Base-by-base conservation (phyloP, 2,113 vertebrate genomes). In the Lucifuga dentata region DNA sequence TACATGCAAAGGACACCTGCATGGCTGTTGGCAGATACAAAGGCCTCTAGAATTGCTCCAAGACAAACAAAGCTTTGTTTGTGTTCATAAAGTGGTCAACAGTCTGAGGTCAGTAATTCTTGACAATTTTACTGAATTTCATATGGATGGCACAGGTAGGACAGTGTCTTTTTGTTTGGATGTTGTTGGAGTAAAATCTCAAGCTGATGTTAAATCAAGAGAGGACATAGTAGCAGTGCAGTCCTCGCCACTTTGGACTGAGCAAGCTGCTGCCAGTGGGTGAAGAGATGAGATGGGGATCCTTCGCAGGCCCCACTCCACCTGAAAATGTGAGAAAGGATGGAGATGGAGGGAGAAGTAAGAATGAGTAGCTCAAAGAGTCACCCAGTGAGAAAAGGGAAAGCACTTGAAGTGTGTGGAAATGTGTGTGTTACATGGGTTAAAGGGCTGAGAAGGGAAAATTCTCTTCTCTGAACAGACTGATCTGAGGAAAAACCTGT, bases 1-100 rank as follows among this genome's bases (percentile, higher is more conserved):
- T 98, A 82, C 97, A 99, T 57, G 97, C 97, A 68, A 99, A 98
- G 72, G 97, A 99, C 89, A 99, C 97, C 93, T 99, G 97, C 97
- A 99, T 99, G 90, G 91, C 91, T 94, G 81, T 75, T 74, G 49
- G 52, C 10, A 23, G 52, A 50, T 39, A 45, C 57, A 59, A 68
- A 68, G 63, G 69, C 76, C 65, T 10, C 62, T 20, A 65, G 3
- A 63, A 58, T 40, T 46, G 41, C 57, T 70, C 61, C 39, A 5
- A 76, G 46, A 50, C 21, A n/a, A 58, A 45, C 1, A 39, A 20
- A 3, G 49, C 2, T 21, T 23, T 26, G 24, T n/a, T 60, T 43
- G 32, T 33, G 66, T 53, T 71, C 50, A 68, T 26, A 43, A 38
- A 48, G 11, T 17, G 12, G 38, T 57, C 4, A 21, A 52, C 3